Base-by-base conservation (phyloP, 2,888 invertebrate species). In the Thyatira batis region DNA sequence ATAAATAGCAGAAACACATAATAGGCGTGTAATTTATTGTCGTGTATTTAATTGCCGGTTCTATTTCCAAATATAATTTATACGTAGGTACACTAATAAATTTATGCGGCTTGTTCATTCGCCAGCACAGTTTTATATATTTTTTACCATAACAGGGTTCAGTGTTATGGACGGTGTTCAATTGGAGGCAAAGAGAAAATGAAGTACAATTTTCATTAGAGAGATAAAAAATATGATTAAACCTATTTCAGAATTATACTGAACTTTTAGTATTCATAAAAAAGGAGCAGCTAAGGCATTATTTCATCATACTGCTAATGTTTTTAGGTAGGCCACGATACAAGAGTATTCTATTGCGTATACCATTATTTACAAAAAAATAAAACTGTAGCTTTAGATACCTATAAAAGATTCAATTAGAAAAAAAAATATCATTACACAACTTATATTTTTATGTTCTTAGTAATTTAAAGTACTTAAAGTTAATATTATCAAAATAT, bases 11-110 rank as follows among this genome's bases (percentile, higher is more conserved):
- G 69, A 65, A 69, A 71, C 68, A 63, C 61, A 72, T 73, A 76
- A 74, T 71, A 71, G 67, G 67, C 58, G 48, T 61, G 63, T 73
- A 75, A 80, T 82, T 80, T 79, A 82, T 71, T 59, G 72, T 73
- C 65, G 65, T 69, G 66, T 68, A 74, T 78, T 77, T 79, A 80
- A 80, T 78, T 76, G 78, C 71, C 56, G 65, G 60, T 77, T 77
- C 79, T 79, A 81, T 78, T 81, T 78, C 69, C 78, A 76, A 76
- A 78, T 74, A 73, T 77, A 82, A 83, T 82, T 82, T 79, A 82
- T 80, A 78, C 65, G 62, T 80, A 78, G 65, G 62, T 58, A 63
- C 65, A 60, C 58, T 66, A 69, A 78, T 80, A 82, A 70, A 85
- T 84, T 82, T 80, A 82, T 79, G 78, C 67, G 61, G 68, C 68